Base-by-base conservation (phyloP, 2,888 invertebrate genomes). In the Noctua janthe region DNA sequence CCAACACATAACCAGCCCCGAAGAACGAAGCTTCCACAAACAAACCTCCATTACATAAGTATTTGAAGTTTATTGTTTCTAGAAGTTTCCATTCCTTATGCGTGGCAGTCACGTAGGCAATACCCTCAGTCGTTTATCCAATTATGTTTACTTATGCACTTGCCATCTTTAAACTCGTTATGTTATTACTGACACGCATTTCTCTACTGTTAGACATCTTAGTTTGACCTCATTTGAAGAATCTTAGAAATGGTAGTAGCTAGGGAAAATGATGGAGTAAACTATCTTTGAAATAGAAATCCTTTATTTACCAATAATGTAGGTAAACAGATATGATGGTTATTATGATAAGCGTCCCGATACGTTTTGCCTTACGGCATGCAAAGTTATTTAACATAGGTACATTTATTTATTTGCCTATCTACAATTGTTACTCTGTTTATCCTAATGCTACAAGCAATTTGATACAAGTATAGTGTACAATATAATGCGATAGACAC, bases 121-220 rank as follows among this genome's bases (percentile, higher is more conserved):
- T 77, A 64, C 47, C 71, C 66, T 59, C 66, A 47, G 23, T 23
- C 54, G 69, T 76, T 81, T 81, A 85, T 85, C 86, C 82, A 86
- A 88, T 86, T 88, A 86, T 75, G 70, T 75, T 78, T 59, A 43
- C 87, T 73, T 78, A 78, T 76, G 76, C 62, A 84, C 66, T 77
- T 67, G 81, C 75, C 77, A 85, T 79, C 62, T 78, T 78, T 85
- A 66, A 86, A 79, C 82, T 85, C 4, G 56, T 86, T 88, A 79
- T 29, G 75, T 81, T 85, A 73, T 86, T 85, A 88, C 72, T 29
- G 29, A 39, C 86, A 86, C 88, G 86, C 88, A 88, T 86, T 88
- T 81, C 47, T 85, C 75, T 72, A 71, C 49, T 76, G 39, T 87
- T 66, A 43, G 71, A 70, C 23, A 83, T 76, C 20, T 39, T 6